phyloP scores from a whole-genome alignment of 2,113 vertebrate genomes.

The Rhinoderma darwinii region DNA sequence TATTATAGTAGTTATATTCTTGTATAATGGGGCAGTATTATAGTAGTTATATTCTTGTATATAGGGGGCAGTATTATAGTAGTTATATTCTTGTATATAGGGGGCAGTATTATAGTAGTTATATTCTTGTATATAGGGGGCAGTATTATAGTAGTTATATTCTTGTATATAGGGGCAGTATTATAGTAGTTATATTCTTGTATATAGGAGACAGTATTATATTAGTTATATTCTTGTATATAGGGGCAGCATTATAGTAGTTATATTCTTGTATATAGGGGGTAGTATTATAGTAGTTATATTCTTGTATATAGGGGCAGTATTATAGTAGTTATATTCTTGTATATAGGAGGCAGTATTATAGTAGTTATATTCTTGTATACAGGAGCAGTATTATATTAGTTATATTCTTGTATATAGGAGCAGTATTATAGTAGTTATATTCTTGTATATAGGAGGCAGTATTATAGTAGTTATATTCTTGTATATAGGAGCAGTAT shows the following conservation, averaged over 20 bases:
- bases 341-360: constrained; percentile 10
- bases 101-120: constrained; percentile 12
- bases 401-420: not conserved
- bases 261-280: not conserved
- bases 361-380: constrained; percentile 10
- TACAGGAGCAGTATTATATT: constrained; percentile 8
- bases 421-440: constrained; percentile 16
- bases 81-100: constrained; percentile 10
- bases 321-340: not conserved
- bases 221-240: not conserved
- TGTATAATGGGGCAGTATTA: not conserved
- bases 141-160: constrained; percentile 15
- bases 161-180: not conserved
- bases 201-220: not conserved
- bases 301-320: not conserved
- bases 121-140: not conserved
- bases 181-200: constrained; percentile 7
- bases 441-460: constrained; percentile 6
- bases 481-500: not conserved
- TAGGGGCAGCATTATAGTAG: not conserved
- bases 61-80: constrained; percentile 1
- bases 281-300: constrained; percentile 16
- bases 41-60: constrained; percentile 10
- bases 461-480: constrained; percentile 10
- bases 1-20: constrained; percentile 7